Conservation (phyloP, 2,113 vertebrate species). For the Psilopogon haemacephalus region DNA sequence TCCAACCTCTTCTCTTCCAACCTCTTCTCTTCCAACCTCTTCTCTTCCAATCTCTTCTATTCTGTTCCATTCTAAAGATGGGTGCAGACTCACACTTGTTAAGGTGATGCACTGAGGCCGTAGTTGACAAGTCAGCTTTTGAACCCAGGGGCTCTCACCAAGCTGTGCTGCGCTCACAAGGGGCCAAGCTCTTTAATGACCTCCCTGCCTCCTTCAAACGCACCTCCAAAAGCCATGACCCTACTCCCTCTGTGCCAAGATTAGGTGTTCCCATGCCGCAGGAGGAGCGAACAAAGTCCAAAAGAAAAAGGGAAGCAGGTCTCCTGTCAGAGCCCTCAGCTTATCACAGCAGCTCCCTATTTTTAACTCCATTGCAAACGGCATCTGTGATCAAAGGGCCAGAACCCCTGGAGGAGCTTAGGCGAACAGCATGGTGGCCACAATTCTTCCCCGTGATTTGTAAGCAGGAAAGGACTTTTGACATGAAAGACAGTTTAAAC, state of each 20-base stretch:
- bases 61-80: too few relatives aligned
- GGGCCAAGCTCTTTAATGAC: not conserved
- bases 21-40: too few relatives aligned
- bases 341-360: slow-evolving; percentile 85
- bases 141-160: not conserved
- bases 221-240: slow-evolving; percentile 58
- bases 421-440: slow-evolving; percentile 75
- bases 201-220: not conserved
- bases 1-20: too few relatives aligned
- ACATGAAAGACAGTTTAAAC: slow-evolving; percentile 90
- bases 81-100: not conserved
- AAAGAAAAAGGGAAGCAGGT: slow-evolving; percentile 67
- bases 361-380: slow-evolving; percentile 84
- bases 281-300: slow-evolving; percentile 64
- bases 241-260: slow-evolving; percentile 43
- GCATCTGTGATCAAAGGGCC: slow-evolving; percentile 87
- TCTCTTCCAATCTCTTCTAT: too few relatives aligned
- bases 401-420: slow-evolving; percentile 79
- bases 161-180: not conserved
- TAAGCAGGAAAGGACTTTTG: slow-evolving; percentile 93
- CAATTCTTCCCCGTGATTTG: slow-evolving; percentile 87
- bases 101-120: not conserved
- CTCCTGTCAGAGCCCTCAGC: slow-evolving; percentile 77
- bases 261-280: slow-evolving; percentile 73
- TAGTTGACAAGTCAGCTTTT: not conserved